Conservation (phyloP, 2,797 vertebrate species). For the Gymnodraco acuticeps region DNA sequence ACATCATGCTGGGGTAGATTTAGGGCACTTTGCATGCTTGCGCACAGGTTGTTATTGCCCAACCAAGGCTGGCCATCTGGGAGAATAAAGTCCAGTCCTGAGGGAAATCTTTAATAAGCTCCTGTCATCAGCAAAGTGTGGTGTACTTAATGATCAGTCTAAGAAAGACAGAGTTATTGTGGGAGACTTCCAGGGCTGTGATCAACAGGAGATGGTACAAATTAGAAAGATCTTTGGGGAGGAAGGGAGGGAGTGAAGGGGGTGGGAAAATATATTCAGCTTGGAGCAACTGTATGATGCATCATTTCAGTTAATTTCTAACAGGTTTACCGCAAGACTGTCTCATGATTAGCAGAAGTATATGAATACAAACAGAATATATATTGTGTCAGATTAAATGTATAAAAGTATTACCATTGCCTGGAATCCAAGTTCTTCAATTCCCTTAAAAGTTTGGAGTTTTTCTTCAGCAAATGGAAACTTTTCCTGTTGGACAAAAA, state of each 20-base stretch:
- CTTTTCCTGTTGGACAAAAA: conserved; percentile 88
- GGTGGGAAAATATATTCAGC: conserved; percentile 20
- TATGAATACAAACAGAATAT: too few species aligned
- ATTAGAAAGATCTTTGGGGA: conserved; percentile 61
- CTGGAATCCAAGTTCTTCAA: conserved; percentile 98
- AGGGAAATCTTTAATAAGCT: conserved; percentile 78
- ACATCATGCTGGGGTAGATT: conserved; percentile 47
- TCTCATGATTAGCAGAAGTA: conserved; percentile 7
- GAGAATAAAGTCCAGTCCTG: conserved; percentile 65
- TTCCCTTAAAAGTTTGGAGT: conserved; percentile 96
- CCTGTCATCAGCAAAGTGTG: conserved; percentile 71
- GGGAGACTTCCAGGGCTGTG: conserved; percentile 61
- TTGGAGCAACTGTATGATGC: conserved; percentile 58
- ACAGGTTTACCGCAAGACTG: conserved; percentile 16
- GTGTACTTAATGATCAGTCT: conserved; percentile 76
- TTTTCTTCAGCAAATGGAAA: conserved; percentile 98
- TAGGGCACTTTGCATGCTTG: conserved; percentile 76
- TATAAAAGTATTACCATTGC: conserved; percentile 88
- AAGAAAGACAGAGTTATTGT: conserved; percentile 36
- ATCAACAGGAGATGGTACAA: conserved; percentile 66
- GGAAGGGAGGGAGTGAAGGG: conserved; percentile 9
- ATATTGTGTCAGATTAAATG: background rate
- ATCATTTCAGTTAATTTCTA: conserved; percentile 41
- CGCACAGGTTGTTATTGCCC: conserved; percentile 71
- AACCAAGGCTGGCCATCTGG: conserved; percentile 59